A percentile compares a stretch with the other conserved stretches of the same genome.
Evolutionary conservation across 2,888 invertebrate genomes (phyloP).

Genomic region (Punctoribates punctum): DNA sequence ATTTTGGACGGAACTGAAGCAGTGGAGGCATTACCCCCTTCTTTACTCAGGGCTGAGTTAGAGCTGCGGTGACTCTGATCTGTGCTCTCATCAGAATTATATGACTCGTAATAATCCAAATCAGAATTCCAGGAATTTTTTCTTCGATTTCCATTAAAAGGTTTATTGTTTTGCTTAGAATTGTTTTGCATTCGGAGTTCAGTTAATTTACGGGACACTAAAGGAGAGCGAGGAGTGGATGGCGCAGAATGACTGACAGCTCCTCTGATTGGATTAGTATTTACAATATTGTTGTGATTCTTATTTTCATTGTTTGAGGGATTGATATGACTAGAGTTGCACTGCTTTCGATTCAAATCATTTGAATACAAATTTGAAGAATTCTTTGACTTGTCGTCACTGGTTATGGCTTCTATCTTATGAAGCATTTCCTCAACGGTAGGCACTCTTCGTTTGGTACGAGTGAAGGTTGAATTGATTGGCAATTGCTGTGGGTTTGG

Average conservation of each 20-base stretch:
- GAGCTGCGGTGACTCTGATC: not conserved
- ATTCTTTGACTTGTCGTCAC: not conserved
- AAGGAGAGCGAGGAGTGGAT: slow-evolving; percentile 10
- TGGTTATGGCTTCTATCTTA: not conserved
- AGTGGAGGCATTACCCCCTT: slow-evolving; percentile 10
- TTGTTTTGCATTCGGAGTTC: not conserved
- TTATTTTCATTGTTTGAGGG: not conserved
- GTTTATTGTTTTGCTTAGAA: too few species aligned
- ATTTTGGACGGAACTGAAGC: slow-evolving; percentile 48
- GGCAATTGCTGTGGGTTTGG: not conserved
- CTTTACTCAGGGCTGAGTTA: not conserved
- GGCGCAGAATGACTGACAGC: not conserved
- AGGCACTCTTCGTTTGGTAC: slow-evolving; percentile 46
- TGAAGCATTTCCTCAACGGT: slow-evolving; percentile 48
- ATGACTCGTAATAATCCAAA: not conserved
- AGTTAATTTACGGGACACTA: not conserved
- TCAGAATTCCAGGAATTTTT: not conserved
- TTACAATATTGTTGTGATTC: not conserved
- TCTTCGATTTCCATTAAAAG: not conserved
- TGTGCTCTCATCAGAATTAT: slow-evolving; percentile 11
- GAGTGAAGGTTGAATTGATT: slow-evolving; percentile 37
- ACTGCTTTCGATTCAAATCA: not conserved
- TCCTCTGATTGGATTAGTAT: not conserved
- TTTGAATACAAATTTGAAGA: not conserved
- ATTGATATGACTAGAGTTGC: not conserved